A percentile compares a stretch with the other conserved stretches of the same genome.
Evolutionary conservation across 2,888 invertebrate species (phyloP).

Genomic region (Cephonodes hylas): DNA sequence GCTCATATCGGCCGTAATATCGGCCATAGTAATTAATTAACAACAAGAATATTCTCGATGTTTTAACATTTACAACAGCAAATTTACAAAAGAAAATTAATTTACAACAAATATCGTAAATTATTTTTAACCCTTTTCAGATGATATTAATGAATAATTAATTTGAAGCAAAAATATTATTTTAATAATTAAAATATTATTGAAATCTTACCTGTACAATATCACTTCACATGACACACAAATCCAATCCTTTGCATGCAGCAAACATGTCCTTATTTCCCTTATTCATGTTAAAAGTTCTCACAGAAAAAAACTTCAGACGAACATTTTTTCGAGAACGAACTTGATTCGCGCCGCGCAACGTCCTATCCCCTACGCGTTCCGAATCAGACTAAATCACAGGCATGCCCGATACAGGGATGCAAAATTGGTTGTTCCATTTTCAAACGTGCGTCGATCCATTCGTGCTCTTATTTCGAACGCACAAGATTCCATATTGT

Average conservation of each 20-base stretch:
- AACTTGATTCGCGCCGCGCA: slow-evolving; percentile 1
- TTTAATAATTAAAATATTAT: neutral
- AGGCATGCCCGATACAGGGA: slow-evolving; percentile 22
- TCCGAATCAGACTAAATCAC: slow-evolving; percentile 24
- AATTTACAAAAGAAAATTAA: too few species aligned
- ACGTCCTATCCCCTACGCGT: neutral
- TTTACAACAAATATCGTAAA: too few species aligned
- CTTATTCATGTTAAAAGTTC: neutral
- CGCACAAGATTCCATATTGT: slow-evolving; percentile 4
- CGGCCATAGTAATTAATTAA: too few species aligned
- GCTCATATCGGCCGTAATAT: too few species aligned
- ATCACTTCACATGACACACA: neutral
- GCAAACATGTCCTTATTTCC: neutral
- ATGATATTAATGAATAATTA: too few species aligned
- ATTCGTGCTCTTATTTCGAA: slow-evolving; percentile 17
- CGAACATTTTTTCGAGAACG: slow-evolving; percentile 34
- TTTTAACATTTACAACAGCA: too few species aligned
- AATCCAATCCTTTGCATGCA: neutral
- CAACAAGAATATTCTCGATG: too few species aligned
- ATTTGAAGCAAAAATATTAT: too few species aligned
- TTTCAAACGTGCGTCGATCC: neutral
- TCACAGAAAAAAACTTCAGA: neutral
- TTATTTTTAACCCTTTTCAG: too few species aligned
- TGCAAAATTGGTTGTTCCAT: slow-evolving; percentile 13
- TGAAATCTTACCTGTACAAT: neutral